Percentiles rank a stretch among this genome's conserved stretches.
These are phyloP conservation scores for Lepidurus apus DNA, from an alignment of 1,140 invertebrate genomes.

Conservation along the genomic window DNA sequence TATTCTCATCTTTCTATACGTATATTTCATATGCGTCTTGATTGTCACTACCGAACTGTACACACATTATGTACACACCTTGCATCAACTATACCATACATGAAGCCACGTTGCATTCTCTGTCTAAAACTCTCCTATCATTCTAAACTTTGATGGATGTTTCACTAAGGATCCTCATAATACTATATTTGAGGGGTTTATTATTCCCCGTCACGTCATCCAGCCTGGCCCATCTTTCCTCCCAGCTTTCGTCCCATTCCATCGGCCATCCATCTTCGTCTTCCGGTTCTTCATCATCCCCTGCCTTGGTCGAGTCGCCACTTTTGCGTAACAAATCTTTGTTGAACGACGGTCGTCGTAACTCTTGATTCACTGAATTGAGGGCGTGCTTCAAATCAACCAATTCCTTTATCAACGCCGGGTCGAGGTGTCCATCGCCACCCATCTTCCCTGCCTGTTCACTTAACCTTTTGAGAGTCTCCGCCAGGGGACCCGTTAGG, in stretches of 20 bases:
- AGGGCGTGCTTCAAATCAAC: constrained; percentile 34
- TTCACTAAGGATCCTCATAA: constrained; percentile 35
- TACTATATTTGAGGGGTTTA: constrained; percentile 34
- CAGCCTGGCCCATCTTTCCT: constrained; percentile 33
- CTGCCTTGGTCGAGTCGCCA: constrained; percentile 23
- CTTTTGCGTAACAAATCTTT: constrained; percentile 12
- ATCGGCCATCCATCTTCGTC: constrained; percentile 34
- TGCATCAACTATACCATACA: neutral
- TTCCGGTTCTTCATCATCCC: constrained; percentile 22
- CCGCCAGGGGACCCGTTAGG: constrained; percentile 68
- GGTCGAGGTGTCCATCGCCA: constrained; percentile 31
- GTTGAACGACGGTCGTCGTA: constrained; percentile 27
- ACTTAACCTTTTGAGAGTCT: constrained; percentile 52
- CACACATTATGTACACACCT: neutral
- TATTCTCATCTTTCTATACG: neutral
- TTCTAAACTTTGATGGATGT: constrained; percentile 34
- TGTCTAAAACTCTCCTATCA: neutral
- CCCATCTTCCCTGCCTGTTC: constrained; percentile 32
- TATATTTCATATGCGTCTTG: neutral
- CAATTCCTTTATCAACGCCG: constrained; percentile 32
- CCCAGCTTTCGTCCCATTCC: constrained; percentile 36
- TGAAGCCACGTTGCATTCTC: neutral
- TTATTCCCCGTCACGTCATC: constrained; percentile 32
- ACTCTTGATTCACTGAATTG: constrained; percentile 33
- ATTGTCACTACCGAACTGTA: constrained; percentile 6